Evolutionary conservation across 2,113 vertebrate genomes (phyloP), one percentile per base, ranked within the genome.

Genomic region (Orientallactaga bullata): DNA sequence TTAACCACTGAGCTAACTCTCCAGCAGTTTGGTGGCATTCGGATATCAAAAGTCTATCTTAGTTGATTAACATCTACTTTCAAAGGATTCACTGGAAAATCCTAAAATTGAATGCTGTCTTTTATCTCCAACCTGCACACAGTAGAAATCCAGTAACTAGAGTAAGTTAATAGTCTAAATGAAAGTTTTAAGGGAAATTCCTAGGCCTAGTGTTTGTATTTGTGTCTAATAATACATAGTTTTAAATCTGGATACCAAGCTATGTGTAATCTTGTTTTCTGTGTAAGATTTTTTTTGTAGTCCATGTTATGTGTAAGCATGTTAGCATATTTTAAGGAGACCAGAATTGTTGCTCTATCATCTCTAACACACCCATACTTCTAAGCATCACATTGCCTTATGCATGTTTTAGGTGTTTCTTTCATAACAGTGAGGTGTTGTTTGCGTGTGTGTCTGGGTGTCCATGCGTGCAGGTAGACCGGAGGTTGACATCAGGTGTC

Each of bases 21-120:
- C 55, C 55, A 55, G 55, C 55, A 69, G 11, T 90, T 89, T 93
- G 88, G 55, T 85, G 85, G 20, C n/a, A 66, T 65, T 92, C 79
- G 68, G 0, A n/a, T 68, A 63, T 78, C 89, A 78, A 92, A 88
- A 94, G 88, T 87, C 32, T 87, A 7, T 26, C 65, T 87, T 93
- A 77, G 58, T 84, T 91, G 58, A 71, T 37, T 74, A 35, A 65
- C 28, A 3, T 73, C 47, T 92, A 35, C 24, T 39, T 82, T 92
- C 94, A 72, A 96, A 84, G 37, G 73, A 85, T 85, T 92, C 24
- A 71, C 37, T 82, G 78, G 35, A 80, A 92, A 11, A 55, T 55
- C 7, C 21, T 80, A 66, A 15, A 68, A 30, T 89, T 89, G 58
- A 86, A 77, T 63, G 35, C 26, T 83, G 0, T 60, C n/a, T 61